Base-by-base conservation (phyloP, 2,888 invertebrate species). In the Nomada hirtipes region DNA sequence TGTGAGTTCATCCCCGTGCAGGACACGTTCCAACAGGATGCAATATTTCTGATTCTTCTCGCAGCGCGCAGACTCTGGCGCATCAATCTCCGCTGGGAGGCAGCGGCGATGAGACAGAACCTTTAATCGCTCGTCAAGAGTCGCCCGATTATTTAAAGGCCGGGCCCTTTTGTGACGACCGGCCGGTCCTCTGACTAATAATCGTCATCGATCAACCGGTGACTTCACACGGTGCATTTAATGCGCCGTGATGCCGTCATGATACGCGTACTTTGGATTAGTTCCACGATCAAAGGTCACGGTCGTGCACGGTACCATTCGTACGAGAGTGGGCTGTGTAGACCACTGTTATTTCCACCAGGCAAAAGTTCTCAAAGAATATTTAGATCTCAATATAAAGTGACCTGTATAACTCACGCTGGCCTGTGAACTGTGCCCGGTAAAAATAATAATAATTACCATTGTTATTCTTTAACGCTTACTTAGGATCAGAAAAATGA, bases 181-280 rank as follows among this genome's bases (percentile, higher is more conserved):
- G 78, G 73, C 85, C 85, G 85, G 81, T 81, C 84, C 86, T 87
- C 85, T 92, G 92, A 92, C 92, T 92, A 92, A 92, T 92, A 91
- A 92, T 80, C 92, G 89, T 87, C 92, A 92, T 92, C 91, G 91
- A 91, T 92, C 92, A 92, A 90, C 88, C 86, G 82, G 89, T 89
- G 91, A 91, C 90, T 89, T 90, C 89, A 90, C 89, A 87, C 87
- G 87, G 89, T 78, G 89, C 88, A 89, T 91, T 90, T 90, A 91
- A 91, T 90, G 86, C 86, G 88, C 86, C 87, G 84, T 88, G 89
- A 91, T 90, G 89, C 88, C 90, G 91, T 91, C 91, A 90, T 92
- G 91, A 92, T 92, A 92, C 91, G 92, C 90, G 90, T 90, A 90
- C 91, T 92, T 92, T 89, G 89, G 88, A 91, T 92, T 92, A 88